phyloP scores from a whole-genome alignment of 2,888 invertebrate genomes.

The Drosophila kambysellisi region DNA sequence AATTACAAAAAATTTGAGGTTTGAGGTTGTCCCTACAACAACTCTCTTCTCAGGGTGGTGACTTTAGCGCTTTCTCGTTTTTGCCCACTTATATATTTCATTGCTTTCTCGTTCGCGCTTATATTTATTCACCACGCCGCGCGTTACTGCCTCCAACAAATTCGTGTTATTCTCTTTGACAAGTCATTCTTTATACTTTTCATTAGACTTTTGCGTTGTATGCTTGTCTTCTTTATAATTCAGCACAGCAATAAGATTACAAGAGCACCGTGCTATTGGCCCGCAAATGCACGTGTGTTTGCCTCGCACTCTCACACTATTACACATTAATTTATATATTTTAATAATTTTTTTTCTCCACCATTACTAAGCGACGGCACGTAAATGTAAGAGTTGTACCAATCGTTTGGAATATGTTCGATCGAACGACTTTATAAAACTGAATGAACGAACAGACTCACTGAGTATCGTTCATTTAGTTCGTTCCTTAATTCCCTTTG shows the following conservation, averaged over 20 bases:
- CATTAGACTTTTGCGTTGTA: constrained; percentile 24
- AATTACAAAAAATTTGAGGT: constrained; percentile 50
- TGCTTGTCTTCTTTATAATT: constrained; percentile 12
- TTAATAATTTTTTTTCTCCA: constrained; percentile 47
- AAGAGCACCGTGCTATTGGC: constrained; percentile 36
- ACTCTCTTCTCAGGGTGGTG: constrained; percentile 64
- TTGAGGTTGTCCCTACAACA: constrained; percentile 61
- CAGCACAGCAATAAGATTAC: constrained; percentile 15
- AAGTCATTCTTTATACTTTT: constrained; percentile 65
- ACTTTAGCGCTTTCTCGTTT: constrained; percentile 67
- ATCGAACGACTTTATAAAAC: constrained; percentile 19
- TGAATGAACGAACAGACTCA: constrained; percentile 14
- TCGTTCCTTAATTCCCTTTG: constrained; percentile 2
- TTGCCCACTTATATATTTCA: constrained; percentile 60
- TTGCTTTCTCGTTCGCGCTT: constrained; percentile 64
- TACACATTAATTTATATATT: constrained; percentile 29
- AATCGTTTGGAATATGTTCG: constrained; percentile 10
- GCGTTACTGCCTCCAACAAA: constrained; percentile 56
- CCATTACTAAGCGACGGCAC: constrained; percentile 53
- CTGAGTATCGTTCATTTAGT: constrained; percentile 7
- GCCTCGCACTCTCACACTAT: constrained; percentile 38
- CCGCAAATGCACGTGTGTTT: constrained; percentile 51
- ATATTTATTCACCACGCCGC: constrained; percentile 69
- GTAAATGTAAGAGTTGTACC: constrained; percentile 42
- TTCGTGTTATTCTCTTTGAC: constrained; percentile 61